Base-by-base conservation (phyloP, 2,888 invertebrate species). In the Celastrina argiolus region DNA sequence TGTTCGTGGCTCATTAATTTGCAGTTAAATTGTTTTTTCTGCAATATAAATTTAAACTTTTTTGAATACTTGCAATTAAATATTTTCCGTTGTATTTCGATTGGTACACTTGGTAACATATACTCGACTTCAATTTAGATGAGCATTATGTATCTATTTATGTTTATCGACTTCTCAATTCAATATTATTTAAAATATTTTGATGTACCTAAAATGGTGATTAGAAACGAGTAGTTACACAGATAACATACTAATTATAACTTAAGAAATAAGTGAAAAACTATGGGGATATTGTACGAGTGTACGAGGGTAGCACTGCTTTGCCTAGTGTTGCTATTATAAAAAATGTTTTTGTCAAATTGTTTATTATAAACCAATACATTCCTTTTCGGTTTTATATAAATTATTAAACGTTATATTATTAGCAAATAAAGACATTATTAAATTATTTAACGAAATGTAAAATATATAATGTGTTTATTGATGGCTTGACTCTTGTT, bases 221-320 rank as follows among this genome's bases (percentile, higher is more conserved):
- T 56, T 59, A 42, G 58, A 18, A 51, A 39, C 31, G 58, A 45
- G 18, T 39, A 59, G 42, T 28, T 28, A 65, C 16, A 58, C 28
- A 56, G 58, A 81, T 73, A 75, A 76, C 78, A 80, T 75, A 79
- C 73, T 78, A 79, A 76, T 78, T 75, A 69, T 75, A 75, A 14
- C 26, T 12, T 51, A 51, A 22, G 45, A 22, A 18, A 5, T 51
- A 51, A 71, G 75, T 68, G 71, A 75, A 78, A 74, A 67, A 73
- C 41, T 71, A 74, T 66, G 65, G 73, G 73, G 72, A 76, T 22
- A 75, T 71, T 76, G 78, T 70, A 78, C 76, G 79, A 75, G 83
- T 76, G 78, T 70, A 78, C 76, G 79, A 75, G 83, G 79, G 83
- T 84, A 81, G 84, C 85, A 86, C 85, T 82, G 69, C 73, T 74